phyloP scores from a whole-genome alignment of 2,113 vertebrate species.

The Erythrocercus mccallii region DNA sequence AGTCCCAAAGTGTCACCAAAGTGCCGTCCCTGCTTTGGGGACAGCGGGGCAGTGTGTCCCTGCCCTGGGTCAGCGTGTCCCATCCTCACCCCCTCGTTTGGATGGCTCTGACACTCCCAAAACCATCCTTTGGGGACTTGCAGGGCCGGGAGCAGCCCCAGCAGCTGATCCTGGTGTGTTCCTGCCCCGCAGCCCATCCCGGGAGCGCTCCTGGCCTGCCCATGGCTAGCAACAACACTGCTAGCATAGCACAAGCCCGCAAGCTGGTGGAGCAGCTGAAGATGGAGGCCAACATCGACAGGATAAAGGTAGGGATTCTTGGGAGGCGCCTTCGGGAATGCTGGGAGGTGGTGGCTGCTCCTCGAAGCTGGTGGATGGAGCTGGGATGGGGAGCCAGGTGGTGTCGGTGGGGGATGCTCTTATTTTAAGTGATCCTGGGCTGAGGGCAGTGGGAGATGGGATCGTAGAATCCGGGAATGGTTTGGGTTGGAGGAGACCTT shows the following conservation, averaged over 20 bases:
- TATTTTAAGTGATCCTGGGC: accelerated
- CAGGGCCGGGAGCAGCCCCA: background rate
- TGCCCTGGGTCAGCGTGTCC: background rate
- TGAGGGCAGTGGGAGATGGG: background rate
- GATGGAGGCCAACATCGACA: conserved; percentile 98
- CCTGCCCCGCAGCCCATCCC: conserved; percentile 17
- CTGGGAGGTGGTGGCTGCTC: background rate
- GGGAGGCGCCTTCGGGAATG: accelerated
- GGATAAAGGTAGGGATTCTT: conserved; percentile 87
- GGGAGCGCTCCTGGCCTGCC: background rate
- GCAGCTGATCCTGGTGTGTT: background rate
- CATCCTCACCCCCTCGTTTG: background rate
- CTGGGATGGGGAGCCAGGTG: accelerated
- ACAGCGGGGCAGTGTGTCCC: accelerated
- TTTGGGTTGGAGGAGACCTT: background rate
- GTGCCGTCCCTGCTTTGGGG: background rate
- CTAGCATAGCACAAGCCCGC: conserved; percentile 94
- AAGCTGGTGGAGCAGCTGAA: conserved; percentile 99
- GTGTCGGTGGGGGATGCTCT: background rate
- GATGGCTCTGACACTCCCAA: accelerated
- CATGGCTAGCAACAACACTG: conserved; percentile 99
- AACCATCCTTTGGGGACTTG: accelerated
- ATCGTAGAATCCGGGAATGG: background rate
- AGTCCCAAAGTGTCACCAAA: background rate
- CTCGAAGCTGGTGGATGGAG: accelerated